Base-by-base conservation (phyloP, 1,140 invertebrate species). In the Cryptotermes secundus region DNA sequence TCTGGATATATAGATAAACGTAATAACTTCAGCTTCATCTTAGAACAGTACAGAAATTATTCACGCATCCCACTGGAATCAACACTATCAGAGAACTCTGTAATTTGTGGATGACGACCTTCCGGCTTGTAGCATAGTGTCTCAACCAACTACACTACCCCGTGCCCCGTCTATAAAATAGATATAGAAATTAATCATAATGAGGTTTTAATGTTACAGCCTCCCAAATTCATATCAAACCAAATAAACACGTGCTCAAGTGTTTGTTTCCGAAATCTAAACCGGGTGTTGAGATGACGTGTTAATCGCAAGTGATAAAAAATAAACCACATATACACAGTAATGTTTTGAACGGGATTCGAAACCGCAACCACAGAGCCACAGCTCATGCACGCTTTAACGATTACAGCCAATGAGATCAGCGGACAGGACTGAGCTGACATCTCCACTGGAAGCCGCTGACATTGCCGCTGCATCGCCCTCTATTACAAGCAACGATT, bases 271-370 rank as follows among this genome's bases (percentile, higher is more conserved):
- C 53, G n/a, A 72, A 72, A 2, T 72, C 14, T 26, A 2, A 31
- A 7, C n/a, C 59, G 9, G 59, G 10, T 4, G n/a, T 26, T 31
- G 59, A 26, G 59, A n/a, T 31, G 59, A 72, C 26, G 59, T 72
- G 59, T 72, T 72, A 72, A 72, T 72, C n/a, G 31, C 26, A 72
- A 31, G 59, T 72, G 59, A n/a, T 31, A 72, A 72, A 72, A 72
- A 72, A 72, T 72, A 72, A 72, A 72, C 59, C 59, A 72, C 59
- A 72, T 72, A 72, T 72, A 72, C 59, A 72, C 59, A 72, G 14
- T 72, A 1, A 72, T 31, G 14, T 4, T 31, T 16, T 31, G 59
- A 72, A 72, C n/a, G 59, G 59, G 59, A 72, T 72, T 72, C 59
- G 59, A 72, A 72, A 72, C 59, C 59, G 14, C 59, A 72, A 72